Percentiles rank a stretch among this genome's conserved stretches.
phyloP scores from a whole-genome alignment of 2,888 invertebrate genomes.

The Diaprepes abbreviatus region DNA sequence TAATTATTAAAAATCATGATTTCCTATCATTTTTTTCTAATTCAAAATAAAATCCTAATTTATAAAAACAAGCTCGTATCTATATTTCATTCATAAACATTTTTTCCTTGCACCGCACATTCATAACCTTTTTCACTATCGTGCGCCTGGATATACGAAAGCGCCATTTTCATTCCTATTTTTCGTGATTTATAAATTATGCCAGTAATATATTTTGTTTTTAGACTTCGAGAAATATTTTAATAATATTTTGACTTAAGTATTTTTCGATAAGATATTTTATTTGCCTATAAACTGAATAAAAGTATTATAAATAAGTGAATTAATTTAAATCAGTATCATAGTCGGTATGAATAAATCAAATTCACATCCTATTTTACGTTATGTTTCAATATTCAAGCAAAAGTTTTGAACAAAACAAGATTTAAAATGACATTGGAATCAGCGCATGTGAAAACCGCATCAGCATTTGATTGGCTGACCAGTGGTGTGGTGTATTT shows the following conservation, averaged over 20 bases:
- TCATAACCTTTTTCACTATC: conserved; percentile 5
- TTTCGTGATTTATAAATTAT: not conserved
- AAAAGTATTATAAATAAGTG: not conserved
- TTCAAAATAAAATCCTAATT: too few species aligned
- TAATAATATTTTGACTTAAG: too few species aligned
- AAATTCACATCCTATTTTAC: not conserved
- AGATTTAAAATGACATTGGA: not conserved
- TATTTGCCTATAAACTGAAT: too few species aligned
- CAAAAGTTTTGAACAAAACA: not conserved
- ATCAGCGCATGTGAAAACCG: conserved; percentile 4
- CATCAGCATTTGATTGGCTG: not conserved
- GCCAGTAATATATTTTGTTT: not conserved
- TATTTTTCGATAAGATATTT: too few species aligned
- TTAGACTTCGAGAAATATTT: not conserved
- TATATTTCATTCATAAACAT: conserved; percentile 8
- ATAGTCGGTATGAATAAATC: not conserved
- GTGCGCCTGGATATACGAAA: not conserved
- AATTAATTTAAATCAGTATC: not conserved
- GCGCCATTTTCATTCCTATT: not conserved
- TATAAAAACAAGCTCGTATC: too few species aligned
- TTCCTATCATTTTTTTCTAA: too few species aligned
- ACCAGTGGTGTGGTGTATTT: not conserved
- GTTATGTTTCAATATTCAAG: not conserved
- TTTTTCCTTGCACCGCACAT: conserved; percentile 7
- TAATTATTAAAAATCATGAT: too few species aligned